A percentile compares a stretch with the other conserved stretches of the same genome.
phyloP scores from a whole-genome alignment of 2,113 vertebrate species.

The Rhabdomys dilectus region DNA sequence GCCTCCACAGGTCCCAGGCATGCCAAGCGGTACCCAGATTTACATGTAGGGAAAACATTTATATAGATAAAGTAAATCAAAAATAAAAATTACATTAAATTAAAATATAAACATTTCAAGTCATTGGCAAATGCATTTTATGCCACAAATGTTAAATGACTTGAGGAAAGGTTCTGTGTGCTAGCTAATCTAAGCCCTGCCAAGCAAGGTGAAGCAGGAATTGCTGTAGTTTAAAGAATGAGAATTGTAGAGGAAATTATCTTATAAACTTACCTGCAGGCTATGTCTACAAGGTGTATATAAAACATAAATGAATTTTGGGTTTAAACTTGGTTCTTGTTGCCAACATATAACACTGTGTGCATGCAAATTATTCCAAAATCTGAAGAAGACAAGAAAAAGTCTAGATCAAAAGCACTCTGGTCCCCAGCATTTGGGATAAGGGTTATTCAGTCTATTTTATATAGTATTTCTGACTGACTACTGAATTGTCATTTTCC shows the following conservation, averaged over 20 bases:
- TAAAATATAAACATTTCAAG: not conserved
- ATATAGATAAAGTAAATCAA: not conserved
- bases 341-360: not conserved
- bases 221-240: not conserved
- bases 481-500: constrained; percentile 46
- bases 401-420: not conserved
- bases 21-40: not conserved
- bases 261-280: constrained; percentile 10
- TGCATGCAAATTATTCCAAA: not conserved
- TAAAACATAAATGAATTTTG: not conserved
- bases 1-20: too few relatives aligned
- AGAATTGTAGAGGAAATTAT: not conserved
- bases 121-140: not conserved
- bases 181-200: not conserved
- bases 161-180: not conserved
- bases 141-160: not conserved
- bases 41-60: not conserved
- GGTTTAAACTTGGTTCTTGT: not conserved
- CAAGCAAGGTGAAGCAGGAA: not conserved
- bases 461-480: constrained; percentile 70
- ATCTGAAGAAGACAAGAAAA: not conserved
- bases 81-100: not conserved
- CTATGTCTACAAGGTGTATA: not conserved
- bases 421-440: not conserved
- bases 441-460: too few relatives aligned